A percentile compares a stretch with the other conserved stretches of the same genome.
Conservation (phyloP, 2,797 vertebrate species). For the Ficedula albicollis region DNA sequence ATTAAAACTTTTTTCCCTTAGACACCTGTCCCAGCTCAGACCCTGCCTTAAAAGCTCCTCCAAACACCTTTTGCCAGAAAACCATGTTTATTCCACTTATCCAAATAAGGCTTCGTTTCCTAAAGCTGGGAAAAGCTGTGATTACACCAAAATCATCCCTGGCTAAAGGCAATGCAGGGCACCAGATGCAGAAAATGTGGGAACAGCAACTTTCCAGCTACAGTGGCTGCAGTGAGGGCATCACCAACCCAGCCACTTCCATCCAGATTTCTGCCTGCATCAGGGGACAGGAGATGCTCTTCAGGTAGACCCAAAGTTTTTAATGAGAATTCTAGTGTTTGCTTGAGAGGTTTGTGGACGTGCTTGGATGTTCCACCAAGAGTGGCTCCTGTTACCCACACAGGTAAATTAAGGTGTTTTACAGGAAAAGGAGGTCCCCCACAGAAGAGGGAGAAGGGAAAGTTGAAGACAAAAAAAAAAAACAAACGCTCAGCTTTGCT, state of each 20-base stretch:
- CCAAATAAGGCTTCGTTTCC: background rate
- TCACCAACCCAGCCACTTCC: background rate
- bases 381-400: background rate
- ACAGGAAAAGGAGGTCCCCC: background rate
- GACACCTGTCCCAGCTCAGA: background rate
- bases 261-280: background rate
- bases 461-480: background rate
- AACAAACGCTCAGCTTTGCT: background rate
- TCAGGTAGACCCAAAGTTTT: background rate
- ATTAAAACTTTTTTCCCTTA: background rate
- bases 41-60: background rate
- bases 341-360: background rate
- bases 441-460: background rate
- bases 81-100: background rate
- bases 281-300: background rate
- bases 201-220: background rate
- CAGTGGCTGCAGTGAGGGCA: background rate
- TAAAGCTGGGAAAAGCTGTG: background rate
- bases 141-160: background rate
- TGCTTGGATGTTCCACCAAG: background rate
- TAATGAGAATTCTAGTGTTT: background rate
- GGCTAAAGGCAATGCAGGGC: background rate
- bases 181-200: background rate
- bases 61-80: background rate
- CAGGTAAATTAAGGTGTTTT: background rate